Percentiles rank a stretch among this genome's conserved stretches.
These are phyloP conservation scores for Esperia sulphurella DNA, from an alignment of 2,888 invertebrate species.

Conservation along the genomic window DNA sequence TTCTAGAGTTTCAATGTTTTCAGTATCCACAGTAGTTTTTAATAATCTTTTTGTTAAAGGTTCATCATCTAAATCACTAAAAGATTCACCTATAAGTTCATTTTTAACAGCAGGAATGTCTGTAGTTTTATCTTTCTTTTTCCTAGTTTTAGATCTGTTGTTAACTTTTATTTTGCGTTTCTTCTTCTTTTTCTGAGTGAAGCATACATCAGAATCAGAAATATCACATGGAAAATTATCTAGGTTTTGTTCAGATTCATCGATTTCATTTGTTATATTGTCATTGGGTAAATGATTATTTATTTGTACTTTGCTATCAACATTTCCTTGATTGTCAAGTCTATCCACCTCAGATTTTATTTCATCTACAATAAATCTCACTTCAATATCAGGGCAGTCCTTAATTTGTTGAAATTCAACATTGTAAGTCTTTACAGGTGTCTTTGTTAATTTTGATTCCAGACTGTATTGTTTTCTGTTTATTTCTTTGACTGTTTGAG, in stretches of 20 bases:
- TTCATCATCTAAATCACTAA: conserved; percentile 25
- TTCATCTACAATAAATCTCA: not conserved
- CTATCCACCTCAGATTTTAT: not conserved
- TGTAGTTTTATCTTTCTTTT: conserved; percentile 12
- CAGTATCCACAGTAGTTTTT: not conserved
- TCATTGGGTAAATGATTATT: not conserved
- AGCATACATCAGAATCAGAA: too few relatives aligned
- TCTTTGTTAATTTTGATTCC: conserved; percentile 12
- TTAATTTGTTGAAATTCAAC: not conserved
- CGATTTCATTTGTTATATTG: not conserved
- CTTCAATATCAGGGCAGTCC: not conserved
- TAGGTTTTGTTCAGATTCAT: not conserved
- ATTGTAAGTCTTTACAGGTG: not conserved
- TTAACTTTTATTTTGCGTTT: not conserved
- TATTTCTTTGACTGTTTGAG: conserved; percentile 17
- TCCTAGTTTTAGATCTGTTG: conserved; percentile 1
- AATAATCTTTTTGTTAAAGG: conserved; percentile 20
- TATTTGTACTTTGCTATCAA: not conserved
- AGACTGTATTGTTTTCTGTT: conserved; percentile 25
- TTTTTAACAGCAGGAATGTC: conserved; percentile 10
- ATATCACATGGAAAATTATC: not conserved
- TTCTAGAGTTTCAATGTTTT: too few relatives aligned
- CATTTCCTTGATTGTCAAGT: not conserved
- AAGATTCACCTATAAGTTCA: conserved; percentile 10
- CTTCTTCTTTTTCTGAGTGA: not conserved